Evolutionary conservation across 2,113 vertebrate species (phyloP).

Genomic region (Symphodus melops): DNA sequence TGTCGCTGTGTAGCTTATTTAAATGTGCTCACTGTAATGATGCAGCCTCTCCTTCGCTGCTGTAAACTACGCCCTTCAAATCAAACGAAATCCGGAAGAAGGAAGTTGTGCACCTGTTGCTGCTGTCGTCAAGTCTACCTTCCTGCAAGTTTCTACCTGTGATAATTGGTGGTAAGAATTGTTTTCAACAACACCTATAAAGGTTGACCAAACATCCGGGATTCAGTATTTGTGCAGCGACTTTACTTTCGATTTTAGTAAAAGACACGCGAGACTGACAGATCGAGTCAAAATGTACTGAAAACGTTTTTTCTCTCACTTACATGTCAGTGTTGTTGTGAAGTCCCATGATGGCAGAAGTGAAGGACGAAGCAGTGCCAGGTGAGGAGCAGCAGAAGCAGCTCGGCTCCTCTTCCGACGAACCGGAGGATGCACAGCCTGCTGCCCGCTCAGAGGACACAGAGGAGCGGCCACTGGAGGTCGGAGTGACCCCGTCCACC

Average conservation of each 20-base stretch:
- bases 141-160: background rate
- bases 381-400: constrained; percentile 42
- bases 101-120: constrained; percentile 65
- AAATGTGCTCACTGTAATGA: background rate
- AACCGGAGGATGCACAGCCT: constrained; percentile 16
- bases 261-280: background rate
- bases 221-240: background rate
- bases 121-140: background rate
- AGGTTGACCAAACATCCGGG: too few relatives aligned
- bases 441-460: background rate
- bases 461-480: constrained; percentile 12
- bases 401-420: background rate
- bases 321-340: background rate
- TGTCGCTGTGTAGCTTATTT: too few relatives aligned
- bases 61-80: constrained; percentile 24
- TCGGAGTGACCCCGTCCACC: background rate
- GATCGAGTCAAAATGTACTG: background rate
- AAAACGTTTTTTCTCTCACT: background rate
- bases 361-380: constrained; percentile 20
- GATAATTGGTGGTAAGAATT: background rate
- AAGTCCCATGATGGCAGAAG: constrained; percentile 52
- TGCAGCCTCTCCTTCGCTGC: background rate
- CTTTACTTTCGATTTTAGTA: background rate
- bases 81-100: constrained; percentile 50
- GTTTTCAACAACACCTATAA: background rate